phyloP scores from a whole-genome alignment of 1,140 invertebrate genomes.

The Thereuonema tuberculata region DNA sequence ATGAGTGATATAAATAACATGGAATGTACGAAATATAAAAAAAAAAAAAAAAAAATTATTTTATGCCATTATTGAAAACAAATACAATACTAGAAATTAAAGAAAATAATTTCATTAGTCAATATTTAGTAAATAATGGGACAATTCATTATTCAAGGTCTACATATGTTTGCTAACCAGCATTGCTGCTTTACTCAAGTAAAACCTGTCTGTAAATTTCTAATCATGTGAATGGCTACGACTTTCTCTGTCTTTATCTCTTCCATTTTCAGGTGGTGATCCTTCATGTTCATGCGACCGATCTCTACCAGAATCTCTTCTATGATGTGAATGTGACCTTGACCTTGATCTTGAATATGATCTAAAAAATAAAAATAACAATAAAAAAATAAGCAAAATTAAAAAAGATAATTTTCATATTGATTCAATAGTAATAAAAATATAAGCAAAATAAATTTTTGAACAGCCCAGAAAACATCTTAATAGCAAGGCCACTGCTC shows the following conservation, averaged over 20 bases:
- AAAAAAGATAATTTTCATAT: background rate
- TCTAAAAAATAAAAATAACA: background rate
- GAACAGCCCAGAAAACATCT: background rate
- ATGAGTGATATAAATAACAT: no score
- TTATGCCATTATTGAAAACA: no score
- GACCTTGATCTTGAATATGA: constrained; percentile 2
- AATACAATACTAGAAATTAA: no score
- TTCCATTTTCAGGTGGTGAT: constrained; percentile 3
- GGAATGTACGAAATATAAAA: no score
- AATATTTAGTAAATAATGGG: no score
- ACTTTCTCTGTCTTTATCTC: constrained; percentile 1
- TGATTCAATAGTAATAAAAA: background rate
- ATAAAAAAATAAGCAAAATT: background rate
- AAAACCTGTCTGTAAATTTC: no score
- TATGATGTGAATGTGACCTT: background rate
- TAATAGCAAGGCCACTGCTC: no score
- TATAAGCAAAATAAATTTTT: background rate
- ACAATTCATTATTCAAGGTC: no score
- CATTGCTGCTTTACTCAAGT: no score
- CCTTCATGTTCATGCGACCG: background rate
- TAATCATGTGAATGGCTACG: background rate
- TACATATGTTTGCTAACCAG: no score
- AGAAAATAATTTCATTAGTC: no score
- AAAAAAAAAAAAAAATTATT: no score
- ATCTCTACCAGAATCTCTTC: background rate